phyloP scores from a whole-genome alignment of 2,797 vertebrate species.

The Bufotes viridis region DNA sequence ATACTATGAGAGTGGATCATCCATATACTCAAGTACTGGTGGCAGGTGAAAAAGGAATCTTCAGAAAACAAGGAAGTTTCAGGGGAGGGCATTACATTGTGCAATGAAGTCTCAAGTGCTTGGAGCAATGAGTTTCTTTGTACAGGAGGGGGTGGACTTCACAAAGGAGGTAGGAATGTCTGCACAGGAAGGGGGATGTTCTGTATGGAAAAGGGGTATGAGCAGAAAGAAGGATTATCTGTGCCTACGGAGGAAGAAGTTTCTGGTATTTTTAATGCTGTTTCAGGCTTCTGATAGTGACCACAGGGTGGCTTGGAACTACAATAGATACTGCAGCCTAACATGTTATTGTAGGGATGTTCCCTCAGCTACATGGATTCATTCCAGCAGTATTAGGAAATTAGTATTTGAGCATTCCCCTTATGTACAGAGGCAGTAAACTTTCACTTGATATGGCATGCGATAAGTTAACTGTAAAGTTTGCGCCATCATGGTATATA shows the following conservation, averaged over 20 bases:
- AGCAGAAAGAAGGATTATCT: background rate
- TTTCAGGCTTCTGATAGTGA: background rate
- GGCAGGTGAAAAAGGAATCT: background rate
- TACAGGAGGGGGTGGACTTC: background rate
- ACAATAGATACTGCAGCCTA: background rate
- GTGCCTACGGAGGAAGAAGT: background rate
- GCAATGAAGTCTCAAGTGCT: background rate
- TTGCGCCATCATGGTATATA: no score
- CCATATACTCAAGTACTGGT: background rate
- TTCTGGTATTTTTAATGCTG: background rate
- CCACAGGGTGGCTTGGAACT: background rate
- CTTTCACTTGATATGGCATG: no score
- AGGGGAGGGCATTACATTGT: constrained; percentile 2
- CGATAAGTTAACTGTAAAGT: no score
- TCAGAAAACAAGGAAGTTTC: constrained; percentile 4
- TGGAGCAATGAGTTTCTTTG: background rate
- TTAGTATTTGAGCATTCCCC: background rate
- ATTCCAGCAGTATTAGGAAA: background rate
- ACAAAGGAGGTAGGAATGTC: background rate
- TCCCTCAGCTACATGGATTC: background rate
- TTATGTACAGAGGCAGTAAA: background rate
- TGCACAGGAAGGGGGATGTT: background rate
- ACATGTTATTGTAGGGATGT: background rate
- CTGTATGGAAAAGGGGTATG: background rate
- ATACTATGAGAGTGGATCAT: background rate